Evolutionary conservation across 1,140 invertebrate genomes (phyloP), one percentile per base, ranked within the genome.

Genomic region (Plutomurus gul): DNA sequence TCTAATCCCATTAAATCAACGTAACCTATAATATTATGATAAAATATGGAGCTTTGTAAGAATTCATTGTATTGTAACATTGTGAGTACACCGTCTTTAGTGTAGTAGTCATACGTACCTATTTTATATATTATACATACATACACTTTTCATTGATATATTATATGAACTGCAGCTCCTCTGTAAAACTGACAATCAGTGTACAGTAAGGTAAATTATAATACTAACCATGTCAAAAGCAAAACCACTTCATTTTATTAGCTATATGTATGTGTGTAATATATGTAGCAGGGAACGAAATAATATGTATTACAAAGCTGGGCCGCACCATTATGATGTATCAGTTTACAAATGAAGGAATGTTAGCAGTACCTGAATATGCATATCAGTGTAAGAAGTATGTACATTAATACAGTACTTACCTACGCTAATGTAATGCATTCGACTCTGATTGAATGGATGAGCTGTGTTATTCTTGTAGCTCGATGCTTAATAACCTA

Each of bases 11-110:
- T 65, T 65, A 65, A 65, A 27, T 27, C 30, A 65, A 65, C 56
- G 27, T 65, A 65, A 65, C 27, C 27, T 30, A 65, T 65, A 60
- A 6, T 65, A 65, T 65, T 65, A 56, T 25, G 27, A 33, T 65
- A 33, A 65, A 65, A 65, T 65, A 65, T 65, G 56, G 30, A 65
- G 27, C 30, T n/a, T 65, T n/a, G 33, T 60, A n/a, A 65, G n/a
- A n/a, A n/a, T n/a, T 36, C 39, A n/a, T 43, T 13, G n/a, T 43
- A 43, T 13, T 43, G n/a, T 43, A 3, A n/a, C n/a, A 43, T 43
- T 43, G 39, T 43, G 2, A 3, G n/a, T 43, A 8, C n/a, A 3
- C 39, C n/a, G 2, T 8, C 39, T 43, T 43, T 43, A 13, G 39
- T n/a, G 39, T 43, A 43, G 10, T n/a, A 43, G 10, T 13, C 39